Evolutionary conservation across 2,888 invertebrate genomes (phyloP).

Genomic region (Cephonodes hylas): DNA sequence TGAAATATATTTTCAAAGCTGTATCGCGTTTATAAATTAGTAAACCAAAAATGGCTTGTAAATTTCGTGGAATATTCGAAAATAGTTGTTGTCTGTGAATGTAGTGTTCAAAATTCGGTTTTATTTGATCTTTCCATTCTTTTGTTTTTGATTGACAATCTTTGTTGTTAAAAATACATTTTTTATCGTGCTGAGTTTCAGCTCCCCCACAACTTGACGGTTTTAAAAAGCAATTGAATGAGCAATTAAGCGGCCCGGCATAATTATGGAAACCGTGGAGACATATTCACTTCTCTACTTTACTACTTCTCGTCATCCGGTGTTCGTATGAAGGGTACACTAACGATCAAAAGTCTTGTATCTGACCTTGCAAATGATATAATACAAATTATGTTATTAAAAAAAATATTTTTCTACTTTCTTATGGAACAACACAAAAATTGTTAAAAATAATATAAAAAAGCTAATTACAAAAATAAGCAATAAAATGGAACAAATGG

Average conservation of each 20-base stretch:
- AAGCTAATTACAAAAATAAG: too few relatives aligned
- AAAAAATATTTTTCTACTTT: too few relatives aligned
- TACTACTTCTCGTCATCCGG: neutral
- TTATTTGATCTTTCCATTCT: neutral
- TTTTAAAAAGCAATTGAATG: neutral
- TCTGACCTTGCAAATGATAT: neutral
- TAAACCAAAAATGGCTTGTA: neutral
- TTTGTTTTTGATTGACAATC: neutral
- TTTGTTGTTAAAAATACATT: neutral
- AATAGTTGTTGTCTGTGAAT: neutral
- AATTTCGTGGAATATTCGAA: neutral
- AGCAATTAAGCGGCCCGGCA: neutral
- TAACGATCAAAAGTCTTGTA: neutral
- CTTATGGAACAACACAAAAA: too few relatives aligned
- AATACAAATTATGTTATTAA: too few relatives aligned
- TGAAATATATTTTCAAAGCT: neutral
- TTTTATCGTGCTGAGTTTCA: neutral
- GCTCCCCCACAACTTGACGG: neutral
- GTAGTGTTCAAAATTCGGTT: neutral
- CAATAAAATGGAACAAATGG: too few relatives aligned
- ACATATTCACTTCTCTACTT: neutral
- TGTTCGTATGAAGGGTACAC: neutral
- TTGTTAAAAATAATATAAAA: too few relatives aligned
- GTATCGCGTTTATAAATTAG: constrained; percentile 1
- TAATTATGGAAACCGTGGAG: neutral